Base-by-base conservation (phyloP, 2,113 vertebrate genomes). In the Halcyon malimbica region DNA sequence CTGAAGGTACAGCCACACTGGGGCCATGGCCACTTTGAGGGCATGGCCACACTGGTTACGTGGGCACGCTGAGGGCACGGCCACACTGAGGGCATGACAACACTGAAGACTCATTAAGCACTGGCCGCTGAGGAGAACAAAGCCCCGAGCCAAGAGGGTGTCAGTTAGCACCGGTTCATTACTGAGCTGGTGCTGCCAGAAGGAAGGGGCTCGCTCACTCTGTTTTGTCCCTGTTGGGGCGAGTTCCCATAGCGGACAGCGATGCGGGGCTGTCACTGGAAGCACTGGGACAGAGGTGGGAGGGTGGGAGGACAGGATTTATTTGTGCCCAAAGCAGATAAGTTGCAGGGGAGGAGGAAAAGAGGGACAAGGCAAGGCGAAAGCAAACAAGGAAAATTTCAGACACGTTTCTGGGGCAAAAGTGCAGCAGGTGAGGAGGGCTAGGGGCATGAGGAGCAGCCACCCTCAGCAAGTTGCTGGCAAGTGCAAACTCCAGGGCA, bases 161-260 rank as follows among this genome's bases (percentile, higher is more conserved):
- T 35, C 85, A 59, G 0, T 71, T 57, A 60, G 53, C 54, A 37
- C 42, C 2, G 6, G 37, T 10, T 87, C 57, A 7, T 37, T 50
- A 26, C 56, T 33, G 51, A 71, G 74, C 29, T 0, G 0, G n/a
- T 11, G 35, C 76, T 53, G 54, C 41, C 24, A n/a, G 2, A 51
- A 53, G 81, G 35, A 75, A 65, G 28, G 44, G 28, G 31, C 51
- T 57, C 1, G 0, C 18, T 67, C 4, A 1, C 13, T 39, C 51
- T 2, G 4, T 29, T 80, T 39, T 37, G 31, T 62, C 17, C 26
- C 54, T 15, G 26, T 16, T 16, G 7, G 3, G 23, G n/a, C 10
- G 4, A 59, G 25, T 29, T 63, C 41, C 26, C 39, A 17, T 5
- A 1, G n/a, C 39, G 41, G 31, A 24, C 25, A 26, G 37, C 18